These are phyloP conservation scores for Gortyna flavago DNA, from an alignment of 2,888 invertebrate genomes.

Conservation along the genomic window DNA sequence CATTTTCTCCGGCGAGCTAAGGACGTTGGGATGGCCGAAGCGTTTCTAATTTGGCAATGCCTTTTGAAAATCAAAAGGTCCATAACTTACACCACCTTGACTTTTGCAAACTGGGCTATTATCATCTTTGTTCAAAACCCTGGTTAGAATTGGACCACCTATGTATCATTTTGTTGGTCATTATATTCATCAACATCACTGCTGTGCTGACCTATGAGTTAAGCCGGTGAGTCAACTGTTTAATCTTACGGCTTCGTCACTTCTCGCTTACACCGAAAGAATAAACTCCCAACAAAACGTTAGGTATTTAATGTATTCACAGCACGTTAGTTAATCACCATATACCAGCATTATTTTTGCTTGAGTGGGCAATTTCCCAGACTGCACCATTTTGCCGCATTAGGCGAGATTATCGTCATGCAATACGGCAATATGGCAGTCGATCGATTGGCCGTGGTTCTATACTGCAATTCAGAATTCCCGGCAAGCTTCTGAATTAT, in stretches of 20 bases:
- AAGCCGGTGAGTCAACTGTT: slow-evolving; percentile 3
- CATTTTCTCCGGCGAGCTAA: slow-evolving; percentile 14
- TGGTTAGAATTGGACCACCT: background rate
- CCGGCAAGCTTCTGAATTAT: slow-evolving; percentile 45
- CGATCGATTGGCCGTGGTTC: slow-evolving; percentile 45
- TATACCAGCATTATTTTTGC: slow-evolving; percentile 47
- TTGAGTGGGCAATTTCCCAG: slow-evolving; percentile 26
- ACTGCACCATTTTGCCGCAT: slow-evolving; percentile 56
- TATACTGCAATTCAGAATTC: slow-evolving; percentile 40
- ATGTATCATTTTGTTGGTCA: background rate
- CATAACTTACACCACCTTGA: slow-evolving; percentile 29
- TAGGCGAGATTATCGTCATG: slow-evolving; percentile 50
- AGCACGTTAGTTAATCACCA: slow-evolving; percentile 48
- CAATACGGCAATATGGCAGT: slow-evolving; percentile 43
- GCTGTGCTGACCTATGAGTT: background rate
- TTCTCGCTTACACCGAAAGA: background rate
- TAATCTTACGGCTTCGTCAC: background rate
- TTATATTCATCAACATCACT: background rate
- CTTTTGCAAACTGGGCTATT: slow-evolving; percentile 32
- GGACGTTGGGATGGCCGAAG: slow-evolving; percentile 1
- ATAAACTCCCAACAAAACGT: background rate
- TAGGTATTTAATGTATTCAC: slow-evolving; percentile 38
- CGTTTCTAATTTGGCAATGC: slow-evolving; percentile 22
- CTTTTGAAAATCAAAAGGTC: slow-evolving; percentile 31
- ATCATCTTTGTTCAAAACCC: slow-evolving; percentile 1